These are phyloP conservation scores for Alces alces DNA, from an alignment of 2,113 vertebrate species.

Conservation along the genomic window DNA sequence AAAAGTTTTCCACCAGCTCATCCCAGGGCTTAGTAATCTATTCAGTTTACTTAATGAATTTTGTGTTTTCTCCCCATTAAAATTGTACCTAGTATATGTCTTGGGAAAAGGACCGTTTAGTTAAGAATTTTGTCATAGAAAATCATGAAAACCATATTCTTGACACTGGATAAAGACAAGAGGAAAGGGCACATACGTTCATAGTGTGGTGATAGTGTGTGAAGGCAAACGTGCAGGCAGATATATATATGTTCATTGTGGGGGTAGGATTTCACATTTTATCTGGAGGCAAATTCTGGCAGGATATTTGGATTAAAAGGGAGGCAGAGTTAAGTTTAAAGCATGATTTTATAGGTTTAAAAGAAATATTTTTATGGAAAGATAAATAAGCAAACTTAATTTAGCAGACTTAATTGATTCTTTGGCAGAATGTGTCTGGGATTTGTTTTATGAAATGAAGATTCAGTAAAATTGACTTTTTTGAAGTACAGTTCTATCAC, in stretches of 20 bases:
- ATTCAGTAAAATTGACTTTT: neutral
- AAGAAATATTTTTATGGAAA: conserved; percentile 15
- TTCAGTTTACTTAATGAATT: neutral
- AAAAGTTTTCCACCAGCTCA: neutral
- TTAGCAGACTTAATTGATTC: neutral
- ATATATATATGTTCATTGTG: neutral
- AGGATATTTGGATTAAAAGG: neutral
- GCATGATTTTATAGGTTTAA: neutral
- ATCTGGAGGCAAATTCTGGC: neutral
- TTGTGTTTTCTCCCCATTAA: neutral
- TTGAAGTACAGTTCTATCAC: neutral
- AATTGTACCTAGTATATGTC: neutral
- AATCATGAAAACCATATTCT: neutral
- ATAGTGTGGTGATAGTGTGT: neutral
- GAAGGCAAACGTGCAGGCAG: neutral
- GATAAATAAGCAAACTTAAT: neutral
- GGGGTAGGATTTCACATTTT: neutral
- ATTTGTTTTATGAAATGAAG: neutral
- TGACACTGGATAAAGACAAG: neutral
- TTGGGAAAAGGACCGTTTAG: neutral
- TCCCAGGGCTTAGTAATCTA: neutral
- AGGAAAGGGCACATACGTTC: neutral
- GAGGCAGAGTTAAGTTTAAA: neutral
- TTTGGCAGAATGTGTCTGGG: neutral
- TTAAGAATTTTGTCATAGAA: conserved; percentile 14